A percentile compares a stretch with the other conserved stretches of the same genome.
These are phyloP conservation scores for Tamandua tetradactyla DNA, from an alignment of 2,797 vertebrate species.

Conservation along the genomic window DNA sequence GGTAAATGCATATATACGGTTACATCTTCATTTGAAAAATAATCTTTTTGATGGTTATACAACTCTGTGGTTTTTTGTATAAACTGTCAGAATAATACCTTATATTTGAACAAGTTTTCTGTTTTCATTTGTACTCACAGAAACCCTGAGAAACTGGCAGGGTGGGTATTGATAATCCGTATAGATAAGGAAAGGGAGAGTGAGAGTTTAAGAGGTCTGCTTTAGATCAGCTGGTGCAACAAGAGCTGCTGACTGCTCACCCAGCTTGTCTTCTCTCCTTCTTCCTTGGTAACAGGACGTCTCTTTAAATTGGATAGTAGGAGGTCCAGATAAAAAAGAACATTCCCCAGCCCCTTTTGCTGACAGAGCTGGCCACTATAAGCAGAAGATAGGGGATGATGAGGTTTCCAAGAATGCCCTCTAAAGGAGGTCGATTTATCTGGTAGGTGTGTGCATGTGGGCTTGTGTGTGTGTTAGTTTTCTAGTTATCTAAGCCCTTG, in stretches of 20 bases:
- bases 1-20: not conserved
- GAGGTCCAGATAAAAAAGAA: not conserved
- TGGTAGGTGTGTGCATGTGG: not conserved
- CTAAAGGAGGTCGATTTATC: not conserved
- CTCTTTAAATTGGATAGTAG: not conserved
- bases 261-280: not conserved
- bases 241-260: not conserved
- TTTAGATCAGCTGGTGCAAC: not conserved
- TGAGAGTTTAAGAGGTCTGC: not conserved
- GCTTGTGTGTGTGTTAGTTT: too few species aligned
- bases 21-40: slow-evolving; percentile 31
- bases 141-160: not conserved
- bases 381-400: not conserved
- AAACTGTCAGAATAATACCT: slow-evolving; percentile 29
- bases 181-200: slow-evolving; percentile 37
- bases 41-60: not conserved
- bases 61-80: slow-evolving; percentile 52
- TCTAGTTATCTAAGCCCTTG: too few species aligned
- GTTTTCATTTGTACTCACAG: slow-evolving; percentile 37
- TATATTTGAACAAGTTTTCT: slow-evolving; percentile 53
- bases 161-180: not conserved
- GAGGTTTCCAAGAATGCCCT: not conserved
- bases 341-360: not conserved
- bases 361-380: not conserved
- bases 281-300: not conserved